phyloP scores from a whole-genome alignment of 2,113 vertebrate genomes.

The Oenanthe oenanthe region DNA sequence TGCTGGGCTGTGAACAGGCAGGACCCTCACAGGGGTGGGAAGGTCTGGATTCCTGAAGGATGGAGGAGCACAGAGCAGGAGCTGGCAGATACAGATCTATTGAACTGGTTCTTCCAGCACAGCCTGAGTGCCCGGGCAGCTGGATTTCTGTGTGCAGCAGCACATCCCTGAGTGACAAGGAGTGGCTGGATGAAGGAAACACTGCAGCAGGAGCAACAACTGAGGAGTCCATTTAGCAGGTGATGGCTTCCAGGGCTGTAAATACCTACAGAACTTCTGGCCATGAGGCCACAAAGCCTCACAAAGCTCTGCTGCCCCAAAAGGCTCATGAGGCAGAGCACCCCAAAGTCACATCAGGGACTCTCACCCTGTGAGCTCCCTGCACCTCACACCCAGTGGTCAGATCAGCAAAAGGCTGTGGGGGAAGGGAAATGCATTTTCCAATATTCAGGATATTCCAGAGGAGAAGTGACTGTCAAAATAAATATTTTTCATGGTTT shows the following conservation, averaged over 20 bases:
- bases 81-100: not conserved
- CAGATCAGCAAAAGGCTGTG: accelerated
- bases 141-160: conserved; percentile 24
- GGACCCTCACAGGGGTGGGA: not conserved
- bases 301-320: not conserved
- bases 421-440: not conserved
- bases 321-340: accelerated
- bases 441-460: not conserved
- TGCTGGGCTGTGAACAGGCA: not conserved
- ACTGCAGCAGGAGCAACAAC: not conserved
- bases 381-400: not conserved
- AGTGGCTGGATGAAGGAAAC: conserved; percentile 22
- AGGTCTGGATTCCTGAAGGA: not conserved
- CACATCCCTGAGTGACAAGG: not conserved
- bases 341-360: not conserved
- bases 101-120: conserved; percentile 55
- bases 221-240: not conserved
- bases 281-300: not conserved
- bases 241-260: not conserved
- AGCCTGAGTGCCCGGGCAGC: conserved; percentile 25
- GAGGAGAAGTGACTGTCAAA: not conserved
- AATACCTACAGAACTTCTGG: not conserved
- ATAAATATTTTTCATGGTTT: not conserved
- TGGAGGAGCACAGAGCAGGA: not conserved
- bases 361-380: not conserved